A percentile compares a stretch with the other conserved stretches of the same genome.
Evolutionary conservation across 2,888 invertebrate genomes (phyloP).

Genomic region (Apeira syringaria): DNA sequence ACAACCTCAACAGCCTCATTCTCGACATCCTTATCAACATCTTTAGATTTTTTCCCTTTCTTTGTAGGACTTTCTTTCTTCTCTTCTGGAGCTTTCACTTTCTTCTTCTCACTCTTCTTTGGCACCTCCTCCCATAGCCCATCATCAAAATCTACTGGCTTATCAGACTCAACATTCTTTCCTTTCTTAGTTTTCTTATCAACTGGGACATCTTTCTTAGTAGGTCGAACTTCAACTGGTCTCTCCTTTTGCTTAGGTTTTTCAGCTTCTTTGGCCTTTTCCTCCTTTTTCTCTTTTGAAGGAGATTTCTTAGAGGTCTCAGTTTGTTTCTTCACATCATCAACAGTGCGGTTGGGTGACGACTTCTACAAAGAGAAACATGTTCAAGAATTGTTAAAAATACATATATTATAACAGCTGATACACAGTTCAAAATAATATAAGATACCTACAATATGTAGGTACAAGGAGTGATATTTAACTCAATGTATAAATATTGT

Average conservation of each 20-base stretch:
- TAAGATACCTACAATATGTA: too few relatives aligned
- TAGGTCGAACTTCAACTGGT: constrained; percentile 55
- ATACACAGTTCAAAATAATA: too few relatives aligned
- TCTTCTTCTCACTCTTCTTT: constrained; percentile 88
- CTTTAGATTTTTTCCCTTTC: constrained; percentile 74
- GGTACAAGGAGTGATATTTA: neutral
- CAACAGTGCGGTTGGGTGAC: constrained; percentile 85
- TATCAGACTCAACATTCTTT: constrained; percentile 83
- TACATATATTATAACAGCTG: too few relatives aligned
- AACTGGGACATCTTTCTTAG: constrained; percentile 67
- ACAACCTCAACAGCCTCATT: constrained; percentile 47
- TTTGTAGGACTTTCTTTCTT: constrained; percentile 77
- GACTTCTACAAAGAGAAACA: constrained; percentile 74
- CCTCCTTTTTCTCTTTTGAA: constrained; percentile 82
- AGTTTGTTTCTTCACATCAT: constrained; percentile 83
- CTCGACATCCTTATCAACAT: constrained; percentile 62
- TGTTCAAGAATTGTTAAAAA: neutral
- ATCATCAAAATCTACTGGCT: constrained; percentile 89
- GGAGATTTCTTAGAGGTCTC: constrained; percentile 84
- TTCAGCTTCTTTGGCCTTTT: constrained; percentile 77
- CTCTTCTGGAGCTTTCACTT: constrained; percentile 84
- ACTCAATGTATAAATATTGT: constrained; percentile 4
- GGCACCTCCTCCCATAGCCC: constrained; percentile 90
- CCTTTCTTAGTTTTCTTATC: constrained; percentile 85
- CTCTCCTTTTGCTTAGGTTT: constrained; percentile 75